A percentile compares a stretch with the other conserved stretches of the same genome.
These are phyloP conservation scores for Onychomys torridus DNA, from an alignment of 2,797 vertebrate genomes.

Conservation along the genomic window DNA sequence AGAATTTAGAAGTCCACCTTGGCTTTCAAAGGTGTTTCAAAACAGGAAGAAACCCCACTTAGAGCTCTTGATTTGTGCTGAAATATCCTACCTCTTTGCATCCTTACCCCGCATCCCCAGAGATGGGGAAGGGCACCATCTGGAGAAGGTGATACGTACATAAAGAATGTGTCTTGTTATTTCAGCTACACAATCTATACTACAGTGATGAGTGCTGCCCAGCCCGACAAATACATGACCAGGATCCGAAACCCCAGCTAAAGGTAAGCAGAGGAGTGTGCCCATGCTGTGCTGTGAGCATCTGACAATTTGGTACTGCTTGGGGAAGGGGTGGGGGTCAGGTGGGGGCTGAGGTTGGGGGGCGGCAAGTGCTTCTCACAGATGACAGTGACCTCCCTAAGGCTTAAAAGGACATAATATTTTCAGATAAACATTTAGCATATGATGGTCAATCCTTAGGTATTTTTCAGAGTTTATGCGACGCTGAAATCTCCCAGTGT, in stretches of 20 bases:
- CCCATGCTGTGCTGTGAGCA: fast-evolving
- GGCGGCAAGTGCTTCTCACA: background rate
- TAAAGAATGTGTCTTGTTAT: slow-evolving; percentile 6
- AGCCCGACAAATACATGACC: slow-evolving; percentile 85
- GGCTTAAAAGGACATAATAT: background rate
- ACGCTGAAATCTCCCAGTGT: background rate
- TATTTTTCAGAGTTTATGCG: background rate
- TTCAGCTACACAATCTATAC: slow-evolving; percentile 88
- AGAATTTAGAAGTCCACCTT: background rate
- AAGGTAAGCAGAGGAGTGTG: slow-evolving; percentile 66
- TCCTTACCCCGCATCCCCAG: background rate
- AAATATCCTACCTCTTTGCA: background rate
- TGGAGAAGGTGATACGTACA: background rate
- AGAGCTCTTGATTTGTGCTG: background rate
- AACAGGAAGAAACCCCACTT: background rate
- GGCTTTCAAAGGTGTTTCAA: background rate
- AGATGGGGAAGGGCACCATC: background rate
- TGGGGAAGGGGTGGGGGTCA: no score
- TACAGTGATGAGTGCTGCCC: slow-evolving; percentile 88
- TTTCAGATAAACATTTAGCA: background rate
- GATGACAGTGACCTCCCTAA: background rate
- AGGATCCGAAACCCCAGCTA: slow-evolving; percentile 79
- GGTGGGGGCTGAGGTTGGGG: fast-evolving
- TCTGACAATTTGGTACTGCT: background rate
- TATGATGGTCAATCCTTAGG: background rate